Evolutionary conservation across 2,113 vertebrate genomes (phyloP), one percentile per base, ranked within the genome.

Genomic region (Muntiacus muntjak): DNA sequence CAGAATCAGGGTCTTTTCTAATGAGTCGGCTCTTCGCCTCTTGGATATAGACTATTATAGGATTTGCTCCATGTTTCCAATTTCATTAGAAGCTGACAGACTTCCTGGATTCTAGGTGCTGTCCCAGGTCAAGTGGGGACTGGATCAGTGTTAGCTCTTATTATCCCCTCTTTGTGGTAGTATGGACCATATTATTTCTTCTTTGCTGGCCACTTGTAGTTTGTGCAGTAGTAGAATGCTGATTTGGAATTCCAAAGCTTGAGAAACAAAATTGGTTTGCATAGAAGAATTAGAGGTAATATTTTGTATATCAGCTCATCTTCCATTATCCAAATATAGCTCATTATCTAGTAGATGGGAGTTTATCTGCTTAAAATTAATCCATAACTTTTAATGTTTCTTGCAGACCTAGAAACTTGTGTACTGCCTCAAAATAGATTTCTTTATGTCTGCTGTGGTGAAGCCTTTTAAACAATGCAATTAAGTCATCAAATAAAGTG

Each of bases 301-400:
- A 90, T 86, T 97, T 67, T 78, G 28, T 83, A 9, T 17, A 45
- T 87, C 28, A 74, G 14, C 7, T 90, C 21, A 85, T 84, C 33
- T 25, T 36, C 17, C 84, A 33, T 86, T 60, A 71, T 7, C 3
- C 2, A n/a, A 87, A 43, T 54, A n/a, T 91, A 94, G 36, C 43
- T 96, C 19, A 83, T 85, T 97, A 81, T 79, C 60, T 25, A 94
- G 13, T 67, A 26, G 33, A 23, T 71, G 6, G 30, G 6, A n/a
- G 14, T 62, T 87, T 92, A 62, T 89, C 82, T 94, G 2, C 64
- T 94, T 95, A 67, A 93, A 91, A 82, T 71, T 58, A 96, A 67
- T 64, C 33, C 3, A 64, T 92, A 81, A 92, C 50, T 94, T 95
- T 87, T 92, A 90, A 55, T 87, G 52, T 82, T 93, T 87, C 60